phyloP scores from a whole-genome alignment of 2,113 vertebrate species.

The Microtus oregoni region DNA sequence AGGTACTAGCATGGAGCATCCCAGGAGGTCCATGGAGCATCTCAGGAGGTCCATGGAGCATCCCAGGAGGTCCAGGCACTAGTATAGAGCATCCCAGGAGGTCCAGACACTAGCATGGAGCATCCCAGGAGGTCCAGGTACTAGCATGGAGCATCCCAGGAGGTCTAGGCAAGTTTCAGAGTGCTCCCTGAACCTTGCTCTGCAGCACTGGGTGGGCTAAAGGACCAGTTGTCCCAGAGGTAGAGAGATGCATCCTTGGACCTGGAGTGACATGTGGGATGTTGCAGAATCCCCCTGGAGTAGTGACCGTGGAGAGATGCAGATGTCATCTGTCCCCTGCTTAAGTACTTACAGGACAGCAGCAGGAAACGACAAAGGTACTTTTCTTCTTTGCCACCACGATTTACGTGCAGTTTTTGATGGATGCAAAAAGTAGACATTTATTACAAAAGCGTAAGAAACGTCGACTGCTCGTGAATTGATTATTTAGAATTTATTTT shows the following conservation, averaged over 20 bases:
- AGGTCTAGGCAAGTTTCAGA: rapidly evolving
- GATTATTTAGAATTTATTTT: conserved; percentile 82
- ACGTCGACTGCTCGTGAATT: conserved; percentile 59
- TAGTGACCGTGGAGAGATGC: not conserved
- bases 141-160: not conserved
- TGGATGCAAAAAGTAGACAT: conserved; percentile 62
- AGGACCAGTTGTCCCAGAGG: not conserved
- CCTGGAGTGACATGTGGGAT: not conserved
- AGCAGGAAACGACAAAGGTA: not conserved
- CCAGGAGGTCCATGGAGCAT: too few species aligned
- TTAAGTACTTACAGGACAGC: conserved; percentile 65
- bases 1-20: too few species aligned
- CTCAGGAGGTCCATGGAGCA: too few species aligned
- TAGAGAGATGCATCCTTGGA: not conserved
- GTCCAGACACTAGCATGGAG: too few species aligned
- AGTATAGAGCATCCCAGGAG: too few species aligned
- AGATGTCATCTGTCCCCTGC: not conserved
- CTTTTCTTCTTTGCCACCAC: conserved; percentile 56
- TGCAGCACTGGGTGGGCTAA: not conserved
- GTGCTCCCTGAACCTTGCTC: too few species aligned
- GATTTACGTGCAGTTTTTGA: conserved; percentile 61
- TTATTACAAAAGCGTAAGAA: conserved; percentile 65
- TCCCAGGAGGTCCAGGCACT: too few species aligned
- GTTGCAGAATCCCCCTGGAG: not conserved
- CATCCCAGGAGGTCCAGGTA: too few species aligned